phyloP scores from a whole-genome alignment of 35 echinoderm and acorn worm genomes.

The Ophiothrix spiculata region DNA sequence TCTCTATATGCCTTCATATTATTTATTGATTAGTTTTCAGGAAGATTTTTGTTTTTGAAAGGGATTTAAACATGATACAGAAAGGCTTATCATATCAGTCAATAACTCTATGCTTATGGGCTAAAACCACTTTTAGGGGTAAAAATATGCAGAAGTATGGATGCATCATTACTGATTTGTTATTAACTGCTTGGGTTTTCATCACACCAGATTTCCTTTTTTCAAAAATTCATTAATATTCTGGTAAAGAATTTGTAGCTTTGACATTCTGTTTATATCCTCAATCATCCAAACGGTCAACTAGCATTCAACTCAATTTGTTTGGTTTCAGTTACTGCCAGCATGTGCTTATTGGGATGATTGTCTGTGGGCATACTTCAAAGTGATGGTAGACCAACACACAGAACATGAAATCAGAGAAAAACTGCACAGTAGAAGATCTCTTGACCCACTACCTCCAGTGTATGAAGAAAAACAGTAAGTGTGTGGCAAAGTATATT shows the following conservation, averaged over 20 bases:
- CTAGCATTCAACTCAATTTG: not conserved
- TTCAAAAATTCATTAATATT: not conserved
- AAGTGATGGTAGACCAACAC: conserved; percentile 88
- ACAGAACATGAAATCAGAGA: conserved; percentile 93
- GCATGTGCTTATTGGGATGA: conserved; percentile 76
- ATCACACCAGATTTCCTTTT: not conserved
- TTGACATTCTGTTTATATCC: not conserved
- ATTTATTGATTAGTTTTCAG: no score
- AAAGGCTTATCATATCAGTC: no score
- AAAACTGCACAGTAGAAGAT: conserved; percentile 45
- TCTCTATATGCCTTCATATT: no score
- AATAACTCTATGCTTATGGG: no score
- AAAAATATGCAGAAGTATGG: no score
- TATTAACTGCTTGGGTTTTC: not conserved
- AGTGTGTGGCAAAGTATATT: conserved; percentile 6
- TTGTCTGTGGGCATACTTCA: conserved; percentile 93
- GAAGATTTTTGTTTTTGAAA: no score
- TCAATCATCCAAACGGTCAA: not conserved
- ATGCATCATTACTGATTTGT: no score
- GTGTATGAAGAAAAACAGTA: conserved; percentile 84
- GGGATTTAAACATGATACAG: no score
- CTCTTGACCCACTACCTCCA: conserved; percentile 61
- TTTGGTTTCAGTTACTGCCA: conserved; percentile 59
- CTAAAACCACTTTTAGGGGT: not conserved
- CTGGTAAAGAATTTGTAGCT: not conserved